phyloP scores from a whole-genome alignment of 1,140 invertebrate genomes.

The Chrysoperla carnea region DNA sequence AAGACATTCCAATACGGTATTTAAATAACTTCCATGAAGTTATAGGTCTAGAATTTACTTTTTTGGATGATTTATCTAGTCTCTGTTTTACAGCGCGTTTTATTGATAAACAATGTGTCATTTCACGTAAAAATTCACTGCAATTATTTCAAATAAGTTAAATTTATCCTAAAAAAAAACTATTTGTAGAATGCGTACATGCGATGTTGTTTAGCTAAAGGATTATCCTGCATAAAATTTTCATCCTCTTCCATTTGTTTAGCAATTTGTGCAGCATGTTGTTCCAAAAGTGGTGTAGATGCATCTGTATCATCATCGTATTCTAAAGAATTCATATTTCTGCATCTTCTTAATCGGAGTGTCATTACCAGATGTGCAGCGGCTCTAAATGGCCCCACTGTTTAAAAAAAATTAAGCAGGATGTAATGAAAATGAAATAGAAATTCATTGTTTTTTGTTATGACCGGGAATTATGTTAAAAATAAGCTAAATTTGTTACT shows the following conservation, averaged over 20 bases:
- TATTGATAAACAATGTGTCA: slow-evolving; percentile 40
- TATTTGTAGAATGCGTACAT: slow-evolving; percentile 20
- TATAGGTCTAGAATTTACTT: slow-evolving; percentile 27
- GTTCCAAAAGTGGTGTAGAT: slow-evolving; percentile 11
- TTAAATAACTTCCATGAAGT: slow-evolving; percentile 32
- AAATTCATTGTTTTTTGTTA: too few relatives aligned
- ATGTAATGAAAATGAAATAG: too few relatives aligned
- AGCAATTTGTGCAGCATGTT: slow-evolving; percentile 32
- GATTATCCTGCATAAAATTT: slow-evolving; percentile 37
- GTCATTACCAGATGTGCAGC: too few relatives aligned
- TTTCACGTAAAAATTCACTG: slow-evolving; percentile 36
- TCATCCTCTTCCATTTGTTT: slow-evolving; percentile 36
- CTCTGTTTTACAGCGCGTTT: slow-evolving; percentile 39
- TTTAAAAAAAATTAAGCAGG: too few relatives aligned
- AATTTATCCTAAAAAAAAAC: not conserved
- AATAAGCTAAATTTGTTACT: too few relatives aligned
- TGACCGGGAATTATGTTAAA: too few relatives aligned
- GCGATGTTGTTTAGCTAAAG: slow-evolving; percentile 31
- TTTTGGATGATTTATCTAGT: slow-evolving; percentile 34
- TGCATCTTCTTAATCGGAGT: too few relatives aligned
- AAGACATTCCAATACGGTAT: slow-evolving; percentile 27
- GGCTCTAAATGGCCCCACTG: too few relatives aligned
- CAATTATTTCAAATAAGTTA: slow-evolving; percentile 7
- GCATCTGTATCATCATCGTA: not conserved
- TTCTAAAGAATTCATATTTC: too few relatives aligned